Base-by-base conservation (phyloP, 2,888 invertebrate genomes). In the Apamea sordens region DNA sequence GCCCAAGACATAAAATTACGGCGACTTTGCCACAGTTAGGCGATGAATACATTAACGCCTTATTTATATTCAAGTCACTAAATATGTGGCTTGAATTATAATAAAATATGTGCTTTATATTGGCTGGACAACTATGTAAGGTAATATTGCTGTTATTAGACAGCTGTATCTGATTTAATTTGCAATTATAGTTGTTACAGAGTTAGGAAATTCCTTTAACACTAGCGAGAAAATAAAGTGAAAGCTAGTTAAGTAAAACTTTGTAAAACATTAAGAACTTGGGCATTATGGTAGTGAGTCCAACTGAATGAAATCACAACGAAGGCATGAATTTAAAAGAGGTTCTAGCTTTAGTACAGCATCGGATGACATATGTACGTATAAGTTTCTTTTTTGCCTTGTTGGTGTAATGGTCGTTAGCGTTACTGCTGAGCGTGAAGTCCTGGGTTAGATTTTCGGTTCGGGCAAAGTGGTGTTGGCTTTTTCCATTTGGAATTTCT, bases 21-120 rank as follows among this genome's bases (percentile, higher is more conserved):
- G 83, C 88, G 87, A 76, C 68, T 80, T 73, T 70, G 73, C 61
- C 73, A 73, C 32, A 79, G 71, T 63, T 28, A 63, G 36, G 53
- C 80, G 77, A 84, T 82, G 77, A 81, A 83, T 83, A 84, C 21
- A 86, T 86, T 86, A 65, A 72, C 56, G 18, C 36, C 80, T 78
- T 73, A 85, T 85, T 85, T 79, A 85, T 64, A 82, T 79, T 67
- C 86, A 69, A 82, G 21, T 47, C 61, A 71, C 72, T 83, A 77
- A 83, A 83, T 84, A 80, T 77, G 67, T 83, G 44, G 15, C 76
- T 75, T 53, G 61, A 72, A 79, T 76, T 74, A 68, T 77, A 85
- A 85, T 85, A 86, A 86, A 86, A 67, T 83, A 76, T 78, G 73
- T 72, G 65, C 71, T 85, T 83, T 83, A 85, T 77, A 83, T 77